Evolutionary conservation across 2,113 vertebrate species (phyloP), one percentile per base, ranked within the genome.

Genomic region (Notarius quadriscutis): DNA sequence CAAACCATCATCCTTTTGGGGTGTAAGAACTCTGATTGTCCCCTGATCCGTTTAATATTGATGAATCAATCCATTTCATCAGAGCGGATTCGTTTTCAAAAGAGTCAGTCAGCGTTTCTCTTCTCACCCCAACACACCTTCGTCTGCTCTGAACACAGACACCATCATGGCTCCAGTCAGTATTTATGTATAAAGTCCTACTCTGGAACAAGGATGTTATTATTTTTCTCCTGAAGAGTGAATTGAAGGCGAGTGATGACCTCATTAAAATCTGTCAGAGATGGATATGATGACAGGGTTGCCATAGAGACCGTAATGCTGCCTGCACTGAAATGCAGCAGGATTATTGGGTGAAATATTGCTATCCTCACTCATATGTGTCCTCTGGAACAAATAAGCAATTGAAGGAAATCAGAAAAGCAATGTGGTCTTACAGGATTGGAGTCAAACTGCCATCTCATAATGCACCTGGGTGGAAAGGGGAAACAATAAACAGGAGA

Each of bases 241-340:
- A 65, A 88, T 86, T 71, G 77, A 78, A 84, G 83, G 65, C 10
- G 77, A 84, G 50, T 48, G 71, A 84, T 78, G 87, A 84, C 88
- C 88, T 90, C 88, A 90, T 91, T 91, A 90, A 84, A 88, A 83
- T 55, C 88, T 87, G 81, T 87, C 83, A 74, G 78, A 53, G 82
- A 85, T 53, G 17, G 81, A 90, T 86, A 86, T 86, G 90, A 83
- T 84, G 77, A 58, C 30, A 27, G 53, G 81, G 89, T 90, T 90
- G 79, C 84, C 84, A 53, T 86, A 88, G 88, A 84, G 83, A 90
- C 89, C 4, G 55, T 87, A 86, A 90, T 20, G 80, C 88, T 81
- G 50, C 25, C 57, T 79, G 81, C 55, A 65, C 65, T 53, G 65
- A 85, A 89, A 85, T 51, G 8, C 83, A 41, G 1, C 17, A 20